These are phyloP conservation scores for Acrobeloides nanus DNA, from an alignment of 2,888 invertebrate genomes.

Conservation along the genomic window DNA sequence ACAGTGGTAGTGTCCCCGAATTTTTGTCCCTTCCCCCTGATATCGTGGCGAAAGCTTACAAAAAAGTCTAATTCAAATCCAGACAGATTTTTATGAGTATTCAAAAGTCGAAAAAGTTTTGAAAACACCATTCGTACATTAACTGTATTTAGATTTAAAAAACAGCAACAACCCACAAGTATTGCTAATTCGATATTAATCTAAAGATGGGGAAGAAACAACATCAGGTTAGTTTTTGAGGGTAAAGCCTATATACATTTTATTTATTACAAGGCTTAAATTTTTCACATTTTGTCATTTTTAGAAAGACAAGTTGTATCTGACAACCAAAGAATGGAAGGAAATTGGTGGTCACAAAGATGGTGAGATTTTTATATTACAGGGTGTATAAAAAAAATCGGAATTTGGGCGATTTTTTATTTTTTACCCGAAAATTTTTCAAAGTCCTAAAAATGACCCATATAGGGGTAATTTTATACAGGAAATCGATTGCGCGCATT, in stretches of 20 bases:
- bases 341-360: constrained; percentile 52
- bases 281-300: background rate
- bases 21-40: no score
- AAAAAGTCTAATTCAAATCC: no score
- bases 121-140: no score
- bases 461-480: no score
- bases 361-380: constrained; percentile 23
- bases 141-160: no score
- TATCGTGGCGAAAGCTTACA: no score
- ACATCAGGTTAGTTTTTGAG: constrained; percentile 41
- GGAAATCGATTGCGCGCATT: no score
- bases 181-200: background rate
- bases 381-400: background rate
- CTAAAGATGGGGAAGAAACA: constrained; percentile 52
- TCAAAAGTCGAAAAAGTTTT: no score
- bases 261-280: background rate
- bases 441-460: no score
- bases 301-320: constrained; percentile 24
- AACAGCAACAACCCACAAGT: background rate
- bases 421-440: background rate
- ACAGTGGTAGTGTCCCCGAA: no score
- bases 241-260: constrained; percentile 5
- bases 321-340: constrained; percentile 52
- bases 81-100: no score
- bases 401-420: background rate